These are phyloP conservation scores for Agapetus fuscipes DNA, from an alignment of 2,888 invertebrate genomes.

Conservation along the genomic window DNA sequence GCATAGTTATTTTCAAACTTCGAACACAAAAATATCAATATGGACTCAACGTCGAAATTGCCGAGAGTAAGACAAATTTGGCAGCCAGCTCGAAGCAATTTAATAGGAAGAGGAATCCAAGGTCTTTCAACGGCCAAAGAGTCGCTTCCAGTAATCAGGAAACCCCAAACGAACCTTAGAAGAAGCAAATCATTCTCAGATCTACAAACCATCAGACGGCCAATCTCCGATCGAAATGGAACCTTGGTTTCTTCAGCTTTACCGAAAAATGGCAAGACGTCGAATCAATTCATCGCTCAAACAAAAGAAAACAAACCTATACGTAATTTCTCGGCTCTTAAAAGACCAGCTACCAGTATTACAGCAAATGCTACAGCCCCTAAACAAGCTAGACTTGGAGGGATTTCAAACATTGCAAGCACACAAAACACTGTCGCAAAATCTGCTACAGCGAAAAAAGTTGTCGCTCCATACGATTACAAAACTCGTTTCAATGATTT, in stretches of 20 bases:
- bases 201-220: slow-evolving; percentile 11
- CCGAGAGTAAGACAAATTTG: slow-evolving; percentile 8
- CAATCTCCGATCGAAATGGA: slow-evolving; percentile 15
- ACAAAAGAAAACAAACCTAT: slow-evolving; percentile 15
- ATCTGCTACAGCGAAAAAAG: slow-evolving; percentile 26
- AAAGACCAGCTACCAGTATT: slow-evolving; percentile 7
- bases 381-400: slow-evolving; percentile 6
- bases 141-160: slow-evolving; percentile 5
- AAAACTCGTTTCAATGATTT: slow-evolving; percentile 41
- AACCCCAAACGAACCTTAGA: slow-evolving; percentile 9
- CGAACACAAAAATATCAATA: background rate
- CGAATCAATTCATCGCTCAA: slow-evolving; percentile 3
- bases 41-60: slow-evolving; percentile 12
- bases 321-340: slow-evolving; percentile 1
- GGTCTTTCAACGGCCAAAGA: slow-evolving; percentile 7
- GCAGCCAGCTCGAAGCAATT: slow-evolving; percentile 12
- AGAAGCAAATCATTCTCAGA: slow-evolving; percentile 17
- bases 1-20: background rate
- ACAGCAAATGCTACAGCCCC: slow-evolving; percentile 3
- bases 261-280: slow-evolving; percentile 6
- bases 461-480: slow-evolving; percentile 39
- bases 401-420: no score
- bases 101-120: slow-evolving; percentile 7
- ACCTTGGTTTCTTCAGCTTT: slow-evolving; percentile 10
- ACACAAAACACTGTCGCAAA: background rate